These are phyloP conservation scores for Lithobates sylvaticus DNA, from an alignment of 2,797 vertebrate genomes.

Conservation along the genomic window DNA sequence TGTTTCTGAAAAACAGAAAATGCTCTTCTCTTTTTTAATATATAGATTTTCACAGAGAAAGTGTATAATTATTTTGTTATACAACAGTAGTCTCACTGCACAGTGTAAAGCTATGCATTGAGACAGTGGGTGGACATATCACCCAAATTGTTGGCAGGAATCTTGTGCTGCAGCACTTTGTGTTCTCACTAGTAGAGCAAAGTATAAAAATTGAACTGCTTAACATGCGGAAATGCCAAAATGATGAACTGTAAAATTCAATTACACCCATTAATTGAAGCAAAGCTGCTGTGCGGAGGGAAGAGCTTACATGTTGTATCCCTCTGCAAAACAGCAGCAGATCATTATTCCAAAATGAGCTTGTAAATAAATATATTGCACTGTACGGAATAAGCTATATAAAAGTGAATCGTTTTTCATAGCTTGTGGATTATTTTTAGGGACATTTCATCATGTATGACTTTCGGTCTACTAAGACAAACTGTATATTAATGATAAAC, in stretches of 20 bases:
- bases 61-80: slow-evolving; percentile 12
- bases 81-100: not conserved
- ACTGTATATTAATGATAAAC: no score
- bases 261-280: slow-evolving; percentile 44
- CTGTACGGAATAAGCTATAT: not conserved
- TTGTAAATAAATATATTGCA: slow-evolving; percentile 16
- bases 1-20: no score
- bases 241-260: slow-evolving; percentile 53
- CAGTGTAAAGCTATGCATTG: not conserved
- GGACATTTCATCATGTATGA: no score
- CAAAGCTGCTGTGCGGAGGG: slow-evolving; percentile 39
- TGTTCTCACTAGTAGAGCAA: slow-evolving; percentile 41
- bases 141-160: slow-evolving; percentile 28
- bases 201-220: slow-evolving; percentile 50
- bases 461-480: no score
- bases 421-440: no score
- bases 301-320: slow-evolving; percentile 13
- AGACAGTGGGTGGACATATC: slow-evolving; percentile 19
- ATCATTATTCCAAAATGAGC: slow-evolving; percentile 27
- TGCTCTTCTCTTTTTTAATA: not conserved
- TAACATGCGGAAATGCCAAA: slow-evolving; percentile 52
- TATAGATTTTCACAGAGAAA: not conserved
- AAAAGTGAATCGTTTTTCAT: no score
- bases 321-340: slow-evolving; percentile 10
- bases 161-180: slow-evolving; percentile 29